Percentiles rank a stretch among this genome's conserved stretches.
phyloP scores from a whole-genome alignment of 2,113 vertebrate genomes.

The Onychostruthus taczanowskii region DNA sequence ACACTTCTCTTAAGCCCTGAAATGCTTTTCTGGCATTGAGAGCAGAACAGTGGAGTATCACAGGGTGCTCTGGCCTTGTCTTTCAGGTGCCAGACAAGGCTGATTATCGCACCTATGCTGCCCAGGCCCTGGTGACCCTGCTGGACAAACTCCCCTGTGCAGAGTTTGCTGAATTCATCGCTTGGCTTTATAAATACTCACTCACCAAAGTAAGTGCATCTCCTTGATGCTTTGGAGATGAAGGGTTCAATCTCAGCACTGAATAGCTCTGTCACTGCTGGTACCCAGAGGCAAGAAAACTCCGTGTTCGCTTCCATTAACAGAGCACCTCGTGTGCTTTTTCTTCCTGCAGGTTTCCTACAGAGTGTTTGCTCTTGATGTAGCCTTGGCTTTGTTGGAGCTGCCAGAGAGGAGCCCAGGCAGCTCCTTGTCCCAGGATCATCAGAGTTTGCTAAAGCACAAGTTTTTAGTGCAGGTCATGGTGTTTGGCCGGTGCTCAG shows the following conservation, averaged over 20 bases:
- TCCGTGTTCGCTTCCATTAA: not conserved
- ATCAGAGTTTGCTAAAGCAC: conserved; percentile 77
- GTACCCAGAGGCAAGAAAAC: not conserved
- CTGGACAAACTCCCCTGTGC: not conserved
- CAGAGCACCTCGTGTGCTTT: not conserved
- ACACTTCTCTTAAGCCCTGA: not conserved
- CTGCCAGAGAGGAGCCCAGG: conserved; percentile 76
- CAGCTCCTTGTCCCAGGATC: conserved; percentile 65
- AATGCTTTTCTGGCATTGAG: not conserved
- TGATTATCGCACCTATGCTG: not conserved
- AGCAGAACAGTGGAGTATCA: not conserved
- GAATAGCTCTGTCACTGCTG: not conserved
- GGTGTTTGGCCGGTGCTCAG: conserved; percentile 83
- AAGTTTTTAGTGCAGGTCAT: conserved; percentile 86
- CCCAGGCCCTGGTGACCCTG: not conserved
- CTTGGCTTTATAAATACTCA: not conserved
- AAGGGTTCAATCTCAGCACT: not conserved
- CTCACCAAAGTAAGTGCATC: conserved; percentile 38
- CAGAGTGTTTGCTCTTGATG: conserved; percentile 90
- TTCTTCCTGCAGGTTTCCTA: conserved; percentile 68
- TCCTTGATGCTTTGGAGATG: not conserved
- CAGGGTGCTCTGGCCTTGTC: not conserved
- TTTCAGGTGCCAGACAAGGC: conserved; percentile 22
- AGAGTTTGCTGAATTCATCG: not conserved
- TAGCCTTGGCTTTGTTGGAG: conserved; percentile 84